These are phyloP conservation scores for Pyralis farinalis DNA, from an alignment of 2,888 invertebrate genomes.

Conservation along the genomic window DNA sequence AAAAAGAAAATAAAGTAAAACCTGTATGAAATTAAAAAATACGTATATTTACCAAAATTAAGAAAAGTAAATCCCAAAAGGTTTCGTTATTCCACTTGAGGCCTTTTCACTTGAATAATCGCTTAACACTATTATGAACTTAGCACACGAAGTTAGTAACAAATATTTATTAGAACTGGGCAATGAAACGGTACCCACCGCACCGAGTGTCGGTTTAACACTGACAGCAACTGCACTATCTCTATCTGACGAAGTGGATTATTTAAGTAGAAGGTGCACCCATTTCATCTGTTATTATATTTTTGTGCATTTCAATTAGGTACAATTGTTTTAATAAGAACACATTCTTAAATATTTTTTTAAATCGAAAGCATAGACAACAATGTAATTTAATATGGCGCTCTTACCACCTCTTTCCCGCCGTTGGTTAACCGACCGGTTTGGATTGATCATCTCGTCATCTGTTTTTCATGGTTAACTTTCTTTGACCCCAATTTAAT, in stretches of 20 bases:
- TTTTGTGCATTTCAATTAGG: too few relatives aligned
- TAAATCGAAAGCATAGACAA: too few relatives aligned
- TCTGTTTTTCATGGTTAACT: slow-evolving; percentile 62
- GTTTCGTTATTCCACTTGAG: slow-evolving; percentile 7
- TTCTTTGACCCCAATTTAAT: slow-evolving; percentile 69
- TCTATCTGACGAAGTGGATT: too few relatives aligned
- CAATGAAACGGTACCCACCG: slow-evolving; percentile 45
- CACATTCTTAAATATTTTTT: too few relatives aligned
- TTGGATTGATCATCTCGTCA: slow-evolving; percentile 54
- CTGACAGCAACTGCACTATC: slow-evolving; percentile 32
- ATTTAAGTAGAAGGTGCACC: too few relatives aligned
- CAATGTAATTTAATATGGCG: too few relatives aligned
- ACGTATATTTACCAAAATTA: neutral
- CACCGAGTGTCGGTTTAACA: slow-evolving; percentile 58
- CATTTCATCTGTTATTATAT: too few relatives aligned
- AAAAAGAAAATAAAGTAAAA: too few relatives aligned
- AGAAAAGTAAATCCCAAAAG: slow-evolving; percentile 2
- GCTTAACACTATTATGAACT: slow-evolving; percentile 22
- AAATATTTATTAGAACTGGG: slow-evolving; percentile 13
- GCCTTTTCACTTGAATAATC: slow-evolving; percentile 11
- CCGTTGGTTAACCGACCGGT: slow-evolving; percentile 48
- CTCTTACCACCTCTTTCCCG: too few relatives aligned
- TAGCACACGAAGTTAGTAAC: slow-evolving; percentile 16
- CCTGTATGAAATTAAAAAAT: neutral
- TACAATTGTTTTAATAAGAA: too few relatives aligned